These are phyloP conservation scores for Aspidapion aeneum DNA, from an alignment of 2,888 invertebrate genomes.

Conservation along the genomic window DNA sequence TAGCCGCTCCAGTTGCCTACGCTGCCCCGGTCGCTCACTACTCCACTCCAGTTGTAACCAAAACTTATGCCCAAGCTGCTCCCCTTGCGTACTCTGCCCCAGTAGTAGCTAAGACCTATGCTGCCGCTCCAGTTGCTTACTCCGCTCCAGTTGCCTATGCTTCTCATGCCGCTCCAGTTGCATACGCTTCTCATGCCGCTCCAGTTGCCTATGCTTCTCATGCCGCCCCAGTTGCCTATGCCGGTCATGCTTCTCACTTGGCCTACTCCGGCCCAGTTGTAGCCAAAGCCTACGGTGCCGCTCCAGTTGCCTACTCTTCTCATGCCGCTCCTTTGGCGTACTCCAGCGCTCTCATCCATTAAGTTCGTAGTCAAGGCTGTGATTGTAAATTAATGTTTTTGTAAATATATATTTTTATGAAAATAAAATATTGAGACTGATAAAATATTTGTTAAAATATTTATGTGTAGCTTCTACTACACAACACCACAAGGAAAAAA, in stretches of 20 bases:
- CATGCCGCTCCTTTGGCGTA: slow-evolving; percentile 28
- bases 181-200: slow-evolving; percentile 9
- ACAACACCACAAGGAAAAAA: no score
- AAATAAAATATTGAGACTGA: not conserved
- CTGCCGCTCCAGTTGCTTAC: slow-evolving; percentile 25
- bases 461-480: no score
- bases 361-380: slow-evolving; percentile 1
- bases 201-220: slow-evolving; percentile 25
- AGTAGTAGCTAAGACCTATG: not conserved
- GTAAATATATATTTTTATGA: not conserved
- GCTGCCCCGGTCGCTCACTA: slow-evolving; percentile 30
- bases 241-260: slow-evolving; percentile 44
- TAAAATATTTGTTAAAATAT: no score
- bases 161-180: slow-evolving; percentile 24
- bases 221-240: slow-evolving; percentile 20
- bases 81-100: slow-evolving; percentile 25
- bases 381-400: not conserved
- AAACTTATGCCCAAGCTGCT: slow-evolving; percentile 22
- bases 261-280: not conserved
- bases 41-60: slow-evolving; percentile 19
- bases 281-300: not conserved
- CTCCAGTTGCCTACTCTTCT: slow-evolving; percentile 44
- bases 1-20: slow-evolving; percentile 33
- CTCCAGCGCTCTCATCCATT: slow-evolving; percentile 14
- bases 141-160: slow-evolving; percentile 19